These are phyloP conservation scores for Chrysochloris asiatica DNA, from an alignment of 2,113 vertebrate species.

Conservation along the genomic window DNA sequence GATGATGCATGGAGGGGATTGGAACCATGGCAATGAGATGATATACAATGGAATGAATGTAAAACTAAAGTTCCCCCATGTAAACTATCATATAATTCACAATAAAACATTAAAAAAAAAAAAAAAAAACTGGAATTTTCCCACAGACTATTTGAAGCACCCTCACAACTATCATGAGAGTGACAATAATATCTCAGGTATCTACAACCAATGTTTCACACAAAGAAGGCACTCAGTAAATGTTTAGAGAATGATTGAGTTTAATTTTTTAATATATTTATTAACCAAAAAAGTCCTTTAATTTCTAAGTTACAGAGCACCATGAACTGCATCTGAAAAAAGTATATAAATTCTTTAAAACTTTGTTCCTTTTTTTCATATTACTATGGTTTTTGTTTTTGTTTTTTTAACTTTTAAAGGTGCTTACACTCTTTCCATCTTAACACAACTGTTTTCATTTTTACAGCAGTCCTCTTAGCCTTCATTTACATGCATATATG, in stretches of 20 bases:
- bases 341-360: constrained; percentile 31
- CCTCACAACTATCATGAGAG: too few relatives aligned
- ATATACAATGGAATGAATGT: too few relatives aligned
- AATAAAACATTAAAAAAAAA: too few relatives aligned
- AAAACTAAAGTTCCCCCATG: too few relatives aligned
- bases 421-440: not conserved
- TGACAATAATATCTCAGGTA: not conserved
- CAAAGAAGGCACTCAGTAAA: not conserved
- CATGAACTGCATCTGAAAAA: too few relatives aligned
- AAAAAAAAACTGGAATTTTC: too few relatives aligned
- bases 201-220: not conserved
- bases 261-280: constrained; percentile 50
- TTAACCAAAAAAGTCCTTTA: not conserved
- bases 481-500: constrained; percentile 1
- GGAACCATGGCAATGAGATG: too few relatives aligned
- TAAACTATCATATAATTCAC: too few relatives aligned
- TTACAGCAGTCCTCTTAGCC: not conserved
- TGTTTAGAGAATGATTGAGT: not conserved
- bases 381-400: too few relatives aligned
- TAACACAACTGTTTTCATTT: constrained; percentile 6
- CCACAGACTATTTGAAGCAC: too few relatives aligned
- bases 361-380: not conserved
- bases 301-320: too few relatives aligned
- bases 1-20: too few relatives aligned
- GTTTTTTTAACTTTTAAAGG: constrained; percentile 33